phyloP scores from a whole-genome alignment of 2,113 vertebrate genomes.

The Indicator maculatus region DNA sequence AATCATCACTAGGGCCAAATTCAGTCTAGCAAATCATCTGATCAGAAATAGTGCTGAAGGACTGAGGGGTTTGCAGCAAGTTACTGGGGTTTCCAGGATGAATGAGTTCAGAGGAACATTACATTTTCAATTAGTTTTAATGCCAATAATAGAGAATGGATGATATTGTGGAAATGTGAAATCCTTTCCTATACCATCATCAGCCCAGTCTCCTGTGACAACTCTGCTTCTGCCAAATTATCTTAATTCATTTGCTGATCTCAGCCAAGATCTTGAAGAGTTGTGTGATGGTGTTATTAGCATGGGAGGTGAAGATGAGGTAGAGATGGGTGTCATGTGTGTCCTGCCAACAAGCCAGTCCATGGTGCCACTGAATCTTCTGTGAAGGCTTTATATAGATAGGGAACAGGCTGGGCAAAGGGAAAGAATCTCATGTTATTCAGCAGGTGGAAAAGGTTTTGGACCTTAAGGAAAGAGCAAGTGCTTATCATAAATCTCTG shows the following conservation, averaged over 20 bases:
- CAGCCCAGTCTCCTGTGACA: neutral
- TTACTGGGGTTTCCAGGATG: neutral
- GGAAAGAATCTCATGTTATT: conserved; percentile 48
- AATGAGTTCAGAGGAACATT: neutral
- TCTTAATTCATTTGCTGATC: conserved; percentile 36
- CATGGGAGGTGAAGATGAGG: conserved; percentile 57
- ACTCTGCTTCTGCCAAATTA: neutral
- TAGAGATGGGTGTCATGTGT: conserved; percentile 45
- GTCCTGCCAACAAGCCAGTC: conserved; percentile 56
- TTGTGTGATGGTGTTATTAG: conserved; percentile 45
- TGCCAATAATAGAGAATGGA: neutral
- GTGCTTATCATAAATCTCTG: conserved; percentile 67
- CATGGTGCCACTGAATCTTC: conserved; percentile 31
- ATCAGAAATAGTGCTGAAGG: neutral
- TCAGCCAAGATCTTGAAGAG: conserved; percentile 39
- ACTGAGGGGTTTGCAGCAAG: neutral
- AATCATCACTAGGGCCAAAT: neutral
- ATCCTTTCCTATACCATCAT: neutral
- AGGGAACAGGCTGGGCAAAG: conserved; percentile 17
- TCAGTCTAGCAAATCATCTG: neutral
- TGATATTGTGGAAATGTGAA: neutral
- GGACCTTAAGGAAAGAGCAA: conserved; percentile 61
- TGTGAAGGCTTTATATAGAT: conserved; percentile 60
- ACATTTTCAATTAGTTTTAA: neutral
- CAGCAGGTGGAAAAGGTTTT: conserved; percentile 64